Conservation (phyloP, 2,888 invertebrate species). For the Clepsis dumicolana region DNA sequence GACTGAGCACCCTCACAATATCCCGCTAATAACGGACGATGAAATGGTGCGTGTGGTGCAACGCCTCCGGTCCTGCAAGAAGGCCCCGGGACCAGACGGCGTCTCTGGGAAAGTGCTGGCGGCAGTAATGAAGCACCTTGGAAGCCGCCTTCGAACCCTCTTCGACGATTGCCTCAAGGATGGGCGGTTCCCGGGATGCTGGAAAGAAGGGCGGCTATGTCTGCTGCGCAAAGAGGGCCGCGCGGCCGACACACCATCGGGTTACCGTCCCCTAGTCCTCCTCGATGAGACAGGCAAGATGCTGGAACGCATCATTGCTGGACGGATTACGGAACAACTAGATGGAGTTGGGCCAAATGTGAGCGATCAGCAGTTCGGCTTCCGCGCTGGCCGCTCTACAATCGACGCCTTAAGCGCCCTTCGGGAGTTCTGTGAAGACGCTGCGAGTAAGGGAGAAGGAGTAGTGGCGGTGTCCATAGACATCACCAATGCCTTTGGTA, state of each 20-base stretch:
- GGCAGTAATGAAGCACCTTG: background rate
- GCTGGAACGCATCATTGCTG: background rate
- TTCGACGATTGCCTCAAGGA: background rate
- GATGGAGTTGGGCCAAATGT: background rate
- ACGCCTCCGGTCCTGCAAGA: background rate
- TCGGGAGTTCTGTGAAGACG: constrained; percentile 20
- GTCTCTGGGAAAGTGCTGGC: background rate
- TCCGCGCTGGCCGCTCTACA: constrained; percentile 34
- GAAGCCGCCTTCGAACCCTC: background rate
- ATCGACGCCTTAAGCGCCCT: constrained; percentile 38
- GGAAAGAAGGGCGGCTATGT: background rate
- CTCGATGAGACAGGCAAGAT: constrained; percentile 18
- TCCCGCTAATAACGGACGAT: background rate
- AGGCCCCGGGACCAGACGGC: background rate
- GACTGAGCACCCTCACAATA: too few relatives aligned
- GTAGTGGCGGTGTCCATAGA: constrained; percentile 46
- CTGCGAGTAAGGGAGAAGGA: constrained; percentile 33
- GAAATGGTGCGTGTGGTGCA: background rate
- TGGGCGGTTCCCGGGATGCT: background rate
- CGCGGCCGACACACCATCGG: background rate
- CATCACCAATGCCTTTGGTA: constrained; percentile 49
- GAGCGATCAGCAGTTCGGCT: background rate
- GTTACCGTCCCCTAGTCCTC: constrained; percentile 9
- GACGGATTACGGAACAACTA: too few relatives aligned
- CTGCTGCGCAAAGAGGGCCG: background rate